Evolutionary conservation across 2,113 vertebrate genomes (phyloP).

Genomic region (Panthera leo): DNA sequence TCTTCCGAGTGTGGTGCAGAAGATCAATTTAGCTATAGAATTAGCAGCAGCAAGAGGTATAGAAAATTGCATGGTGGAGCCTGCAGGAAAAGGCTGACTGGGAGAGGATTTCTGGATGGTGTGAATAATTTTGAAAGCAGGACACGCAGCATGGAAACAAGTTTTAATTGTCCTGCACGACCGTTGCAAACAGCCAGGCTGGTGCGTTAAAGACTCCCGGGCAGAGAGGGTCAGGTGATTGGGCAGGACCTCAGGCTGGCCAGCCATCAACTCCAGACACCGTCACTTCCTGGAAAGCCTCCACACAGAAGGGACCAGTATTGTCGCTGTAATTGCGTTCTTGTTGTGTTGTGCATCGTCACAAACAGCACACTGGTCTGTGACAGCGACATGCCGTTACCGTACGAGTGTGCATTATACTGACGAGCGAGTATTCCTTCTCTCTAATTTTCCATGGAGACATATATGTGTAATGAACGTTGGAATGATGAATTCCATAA

Average conservation of each 20-base stretch:
- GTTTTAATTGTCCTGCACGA: not conserved
- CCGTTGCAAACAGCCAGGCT: rapidly evolving
- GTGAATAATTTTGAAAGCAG: not conserved
- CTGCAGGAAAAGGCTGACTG: not conserved
- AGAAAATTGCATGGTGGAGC: not conserved
- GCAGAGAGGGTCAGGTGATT: rapidly evolving
- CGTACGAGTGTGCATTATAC: rapidly evolving
- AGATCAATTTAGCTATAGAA: not conserved
- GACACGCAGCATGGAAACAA: rapidly evolving
- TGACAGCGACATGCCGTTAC: rapidly evolving
- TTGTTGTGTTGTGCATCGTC: too few species aligned
- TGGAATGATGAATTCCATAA: not conserved
- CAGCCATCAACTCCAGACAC: not conserved
- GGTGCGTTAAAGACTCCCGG: rapidly evolving
- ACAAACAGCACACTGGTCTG: not conserved
- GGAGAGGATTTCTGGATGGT: not conserved
- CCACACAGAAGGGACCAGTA: too few species aligned
- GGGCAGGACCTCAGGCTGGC: not conserved
- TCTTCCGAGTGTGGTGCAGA: not conserved
- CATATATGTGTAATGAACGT: not conserved
- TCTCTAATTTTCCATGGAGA: not conserved
- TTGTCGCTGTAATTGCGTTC: rapidly evolving
- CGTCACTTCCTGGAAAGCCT: rapidly evolving
- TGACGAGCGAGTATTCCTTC: not conserved
- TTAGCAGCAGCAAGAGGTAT: not conserved